Base-by-base conservation (phyloP, 2,888 invertebrate genomes). In the Subacronicta megacephala region DNA sequence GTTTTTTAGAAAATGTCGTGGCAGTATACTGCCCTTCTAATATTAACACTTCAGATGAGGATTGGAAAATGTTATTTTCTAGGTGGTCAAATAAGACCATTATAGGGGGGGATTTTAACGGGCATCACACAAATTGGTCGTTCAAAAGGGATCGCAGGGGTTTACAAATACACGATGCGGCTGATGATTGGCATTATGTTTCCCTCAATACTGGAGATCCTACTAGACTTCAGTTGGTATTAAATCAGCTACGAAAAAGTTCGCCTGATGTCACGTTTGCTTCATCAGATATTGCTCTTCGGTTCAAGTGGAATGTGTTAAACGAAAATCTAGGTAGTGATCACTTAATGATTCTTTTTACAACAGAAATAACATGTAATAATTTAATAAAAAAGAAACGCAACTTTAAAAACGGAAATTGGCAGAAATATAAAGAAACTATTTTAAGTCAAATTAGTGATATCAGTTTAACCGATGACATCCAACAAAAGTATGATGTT, bases 71-170 rank as follows among this genome's bases (percentile, higher is more conserved):
- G 13, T 17, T 51, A 20, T 49, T 49, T 20, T 38, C 49, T 49
- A 40, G 5, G 7, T 49, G 49, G 49, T 15, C 49, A 9, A 52
- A 31, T 29, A 62, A 41, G 43, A 64, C 68, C 12, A 7, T 61
- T 5, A 38, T 45, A 15, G 35, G 35, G 7, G 33, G 35, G 7
- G 35, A 35, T 15, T 35, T 35, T 7, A 35, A 13, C 2, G 35
- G 35, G 7, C 35, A 35, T 35, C 35, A 35, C 13, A 0, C 2
- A 2, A 35, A 35, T 15, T 35, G 20, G 29, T 33, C 33, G 15
- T 40, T 31, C 7, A 15, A 38, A 35, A 35, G 7, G 10, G 33
- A 51, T 18, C 7, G 7, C 9, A 40, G 26, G 18, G 36, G 42
- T 17, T 10, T 35, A 13, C 43, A 43, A 17, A 36, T 50, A 1